These are phyloP conservation scores for Oryzias celebensis DNA, from an alignment of 2,113 vertebrate species.

Conservation along the genomic window DNA sequence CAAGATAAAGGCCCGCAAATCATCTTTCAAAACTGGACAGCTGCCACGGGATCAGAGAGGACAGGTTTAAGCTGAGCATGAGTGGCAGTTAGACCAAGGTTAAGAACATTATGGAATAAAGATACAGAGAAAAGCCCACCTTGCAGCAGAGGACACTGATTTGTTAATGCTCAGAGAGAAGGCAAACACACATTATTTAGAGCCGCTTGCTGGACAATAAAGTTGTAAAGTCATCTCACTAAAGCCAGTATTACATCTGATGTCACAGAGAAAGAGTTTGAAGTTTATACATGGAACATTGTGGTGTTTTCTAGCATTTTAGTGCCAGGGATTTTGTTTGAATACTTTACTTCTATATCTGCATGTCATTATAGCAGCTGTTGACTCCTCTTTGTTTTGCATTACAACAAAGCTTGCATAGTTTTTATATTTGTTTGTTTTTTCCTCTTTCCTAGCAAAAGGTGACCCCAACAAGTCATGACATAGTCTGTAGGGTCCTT, in stretches of 20 bases:
- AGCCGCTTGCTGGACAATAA: conserved; percentile 57
- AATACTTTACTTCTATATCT: too few relatives aligned
- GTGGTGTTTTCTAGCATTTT: too few relatives aligned
- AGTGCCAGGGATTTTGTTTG: too few relatives aligned
- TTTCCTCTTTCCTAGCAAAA: too few relatives aligned
- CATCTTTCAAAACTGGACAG: conserved; percentile 27
- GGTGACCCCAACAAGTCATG: too few relatives aligned
- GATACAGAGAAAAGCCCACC: conserved; percentile 62
- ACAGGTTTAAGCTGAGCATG: conserved; percentile 33
- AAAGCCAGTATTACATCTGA: conserved; percentile 42
- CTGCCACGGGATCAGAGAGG: conserved; percentile 42
- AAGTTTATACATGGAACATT: too few relatives aligned
- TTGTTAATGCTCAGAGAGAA: conserved; percentile 71
- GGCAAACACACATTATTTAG: conserved; percentile 76
- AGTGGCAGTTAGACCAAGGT: conserved; percentile 61
- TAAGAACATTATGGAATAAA: conserved; percentile 65
- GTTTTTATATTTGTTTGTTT: too few relatives aligned
- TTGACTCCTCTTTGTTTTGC: too few relatives aligned
- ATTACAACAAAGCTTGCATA: too few relatives aligned
- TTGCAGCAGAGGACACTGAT: conserved; percentile 68
- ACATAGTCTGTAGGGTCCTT: too few relatives aligned
- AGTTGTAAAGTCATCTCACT: conserved; percentile 58
- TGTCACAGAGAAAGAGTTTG: conserved; percentile 63
- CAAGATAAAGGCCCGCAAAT: conserved; percentile 7
- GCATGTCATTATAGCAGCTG: too few relatives aligned